Percentiles rank a stretch among this genome's conserved stretches.
Evolutionary conservation across 1,140 invertebrate species (phyloP).

Genomic region (Camponotus floridanus): DNA sequence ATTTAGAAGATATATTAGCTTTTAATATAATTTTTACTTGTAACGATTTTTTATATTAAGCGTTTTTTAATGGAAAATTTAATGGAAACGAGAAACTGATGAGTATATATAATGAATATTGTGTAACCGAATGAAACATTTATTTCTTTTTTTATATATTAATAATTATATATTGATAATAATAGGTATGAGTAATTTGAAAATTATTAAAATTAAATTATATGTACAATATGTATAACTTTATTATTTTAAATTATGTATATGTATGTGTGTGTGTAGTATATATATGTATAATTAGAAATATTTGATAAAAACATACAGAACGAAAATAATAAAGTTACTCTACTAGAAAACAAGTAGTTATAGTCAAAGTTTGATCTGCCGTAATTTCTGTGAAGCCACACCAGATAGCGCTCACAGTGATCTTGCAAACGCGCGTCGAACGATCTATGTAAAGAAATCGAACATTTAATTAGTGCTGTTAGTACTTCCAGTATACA

Average conservation of each 20-base stretch:
- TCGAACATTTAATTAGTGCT: not conserved
- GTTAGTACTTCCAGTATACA: not conserved
- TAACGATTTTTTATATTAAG: not conserved
- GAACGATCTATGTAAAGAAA: not conserved
- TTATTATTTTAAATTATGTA: no score
- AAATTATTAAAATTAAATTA: no score
- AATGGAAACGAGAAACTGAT: no score
- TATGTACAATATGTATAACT: no score
- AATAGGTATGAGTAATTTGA: no score
- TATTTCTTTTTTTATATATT: no score
- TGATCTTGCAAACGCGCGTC: not conserved
- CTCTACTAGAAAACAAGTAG: not conserved
- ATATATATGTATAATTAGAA: constrained; percentile 1
- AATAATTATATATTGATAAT: no score
- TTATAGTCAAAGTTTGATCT: not conserved
- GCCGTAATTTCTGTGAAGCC: not conserved
- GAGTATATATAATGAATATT: no score
- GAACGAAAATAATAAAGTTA: not conserved
- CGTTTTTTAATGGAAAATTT: no score
- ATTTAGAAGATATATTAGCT: not conserved
- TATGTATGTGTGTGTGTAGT: no score
- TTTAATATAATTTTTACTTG: not conserved
- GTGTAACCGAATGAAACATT: no score
- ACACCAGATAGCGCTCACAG: not conserved
- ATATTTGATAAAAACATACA: not conserved